Evolutionary conservation across 2,888 invertebrate genomes (phyloP).

Genomic region (Diplolepis rosae): DNA sequence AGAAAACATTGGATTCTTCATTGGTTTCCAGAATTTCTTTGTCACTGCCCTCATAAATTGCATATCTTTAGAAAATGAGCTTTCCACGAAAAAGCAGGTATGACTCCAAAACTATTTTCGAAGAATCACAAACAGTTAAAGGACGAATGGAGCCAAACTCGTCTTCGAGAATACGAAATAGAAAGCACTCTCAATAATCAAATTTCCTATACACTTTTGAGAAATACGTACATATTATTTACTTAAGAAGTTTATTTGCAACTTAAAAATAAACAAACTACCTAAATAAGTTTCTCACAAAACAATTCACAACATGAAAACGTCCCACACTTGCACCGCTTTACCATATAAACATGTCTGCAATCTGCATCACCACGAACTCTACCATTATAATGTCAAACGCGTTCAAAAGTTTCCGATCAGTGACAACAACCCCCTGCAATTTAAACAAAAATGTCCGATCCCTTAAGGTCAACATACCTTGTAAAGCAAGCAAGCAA

Average conservation of each 20-base stretch:
- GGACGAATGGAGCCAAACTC: conserved; percentile 35
- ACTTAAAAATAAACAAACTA: conserved; percentile 26
- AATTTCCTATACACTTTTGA: conserved; percentile 17
- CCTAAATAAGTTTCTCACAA: conserved; percentile 44
- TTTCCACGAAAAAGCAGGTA: conserved; percentile 34
- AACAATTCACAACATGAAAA: conserved; percentile 54
- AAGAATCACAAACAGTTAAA: conserved; percentile 40
- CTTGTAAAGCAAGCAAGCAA: too few relatives aligned
- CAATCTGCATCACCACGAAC: neutral
- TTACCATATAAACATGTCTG: conserved; percentile 11
- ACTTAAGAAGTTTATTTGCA: neutral
- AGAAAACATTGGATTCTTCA: conserved; percentile 40
- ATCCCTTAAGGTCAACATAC: too few relatives aligned
- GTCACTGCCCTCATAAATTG: conserved; percentile 12
- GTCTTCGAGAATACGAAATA: conserved; percentile 2
- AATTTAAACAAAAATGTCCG: too few relatives aligned
- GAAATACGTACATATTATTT: conserved; percentile 1
- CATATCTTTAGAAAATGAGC: neutral
- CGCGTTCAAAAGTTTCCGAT: too few relatives aligned
- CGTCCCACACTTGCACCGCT: neutral
- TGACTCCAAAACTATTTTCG: conserved; percentile 52
- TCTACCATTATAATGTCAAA: neutral
- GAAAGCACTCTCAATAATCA: neutral
- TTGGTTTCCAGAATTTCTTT: conserved; percentile 36
- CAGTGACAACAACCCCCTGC: too few relatives aligned